Evolutionary conservation across 2,113 vertebrate genomes (phyloP).

Genomic region (Heterocephalus glaber): DNA sequence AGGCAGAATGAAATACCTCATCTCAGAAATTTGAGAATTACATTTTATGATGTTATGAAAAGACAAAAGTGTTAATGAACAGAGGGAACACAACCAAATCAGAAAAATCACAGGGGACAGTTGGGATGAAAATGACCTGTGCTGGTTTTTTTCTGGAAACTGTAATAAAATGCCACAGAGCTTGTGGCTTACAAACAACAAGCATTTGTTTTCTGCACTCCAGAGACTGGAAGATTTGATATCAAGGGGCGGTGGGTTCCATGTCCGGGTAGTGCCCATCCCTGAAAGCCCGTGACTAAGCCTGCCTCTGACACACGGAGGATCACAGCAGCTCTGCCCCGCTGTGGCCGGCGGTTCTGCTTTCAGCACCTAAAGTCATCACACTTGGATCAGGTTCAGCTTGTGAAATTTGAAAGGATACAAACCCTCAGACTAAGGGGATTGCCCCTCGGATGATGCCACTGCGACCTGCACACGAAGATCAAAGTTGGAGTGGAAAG

Average conservation of each 20-base stretch:
- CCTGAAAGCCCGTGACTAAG: rapidly evolving
- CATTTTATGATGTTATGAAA: neutral
- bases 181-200: neutral
- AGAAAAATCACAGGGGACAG: neutral
- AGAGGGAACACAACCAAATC: neutral
- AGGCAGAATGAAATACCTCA: neutral
- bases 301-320: no score
- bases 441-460: neutral
- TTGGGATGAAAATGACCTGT: neutral
- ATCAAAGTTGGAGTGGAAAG: neutral
- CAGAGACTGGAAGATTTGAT: rapidly evolving
- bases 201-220: neutral
- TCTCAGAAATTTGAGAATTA: slow-evolving; percentile 2
- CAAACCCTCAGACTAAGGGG: neutral
- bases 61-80: neutral
- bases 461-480: neutral
- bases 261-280: rapidly evolving
- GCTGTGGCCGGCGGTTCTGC: neutral
- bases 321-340: no score
- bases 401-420: neutral
- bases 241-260: neutral
- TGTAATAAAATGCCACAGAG: neutral
- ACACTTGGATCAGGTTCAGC: neutral
- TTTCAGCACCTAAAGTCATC: neutral
- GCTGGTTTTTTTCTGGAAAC: no score